Evolutionary conservation across 1,140 invertebrate genomes (phyloP).

Genomic region (Phocides pigmalion): DNA sequence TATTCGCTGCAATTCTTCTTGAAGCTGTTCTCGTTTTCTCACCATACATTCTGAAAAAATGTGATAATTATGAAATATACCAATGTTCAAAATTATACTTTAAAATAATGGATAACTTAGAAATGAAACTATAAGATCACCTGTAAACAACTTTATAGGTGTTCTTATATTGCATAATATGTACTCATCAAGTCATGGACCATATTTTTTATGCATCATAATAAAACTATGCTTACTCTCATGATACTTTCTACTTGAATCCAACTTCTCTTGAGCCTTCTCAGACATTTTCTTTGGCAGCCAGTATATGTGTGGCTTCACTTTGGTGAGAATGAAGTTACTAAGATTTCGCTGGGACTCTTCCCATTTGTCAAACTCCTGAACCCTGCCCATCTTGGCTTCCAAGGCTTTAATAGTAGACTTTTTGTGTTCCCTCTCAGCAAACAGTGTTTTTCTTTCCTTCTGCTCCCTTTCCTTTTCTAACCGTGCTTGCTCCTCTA

Average conservation of each 20-base stretch:
- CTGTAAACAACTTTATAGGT: too few species aligned
- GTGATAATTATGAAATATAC: conserved; percentile 34
- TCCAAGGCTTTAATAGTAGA: conserved; percentile 95
- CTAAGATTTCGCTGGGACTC: conserved; percentile 89
- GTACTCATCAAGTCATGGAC: conserved; percentile 1
- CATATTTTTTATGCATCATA: conserved; percentile 12
- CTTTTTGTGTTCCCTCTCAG: conserved; percentile 93
- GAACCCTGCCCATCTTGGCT: conserved; percentile 93
- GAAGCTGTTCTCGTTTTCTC: conserved; percentile 68
- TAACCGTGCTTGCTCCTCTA: conserved; percentile 94
- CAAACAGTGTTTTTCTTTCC: conserved; percentile 93
- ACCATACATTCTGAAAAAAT: conserved; percentile 74
- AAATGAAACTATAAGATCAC: too few species aligned
- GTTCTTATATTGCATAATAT: conserved; percentile 49
- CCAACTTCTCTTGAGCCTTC: conserved; percentile 79
- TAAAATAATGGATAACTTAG: too few species aligned
- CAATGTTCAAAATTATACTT: not conserved
- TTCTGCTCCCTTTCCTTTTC: conserved; percentile 94
- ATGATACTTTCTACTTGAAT: conserved; percentile 78
- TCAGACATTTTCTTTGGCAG: conserved; percentile 89
- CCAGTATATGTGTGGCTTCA: conserved; percentile 95
- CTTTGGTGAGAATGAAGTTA: conserved; percentile 94
- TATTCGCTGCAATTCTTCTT: conserved; percentile 71
- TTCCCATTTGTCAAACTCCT: conserved; percentile 95
- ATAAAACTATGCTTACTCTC: conserved; percentile 77